Conservation (phyloP, 2,888 invertebrate genomes). For the Cheilosia variabilis region DNA sequence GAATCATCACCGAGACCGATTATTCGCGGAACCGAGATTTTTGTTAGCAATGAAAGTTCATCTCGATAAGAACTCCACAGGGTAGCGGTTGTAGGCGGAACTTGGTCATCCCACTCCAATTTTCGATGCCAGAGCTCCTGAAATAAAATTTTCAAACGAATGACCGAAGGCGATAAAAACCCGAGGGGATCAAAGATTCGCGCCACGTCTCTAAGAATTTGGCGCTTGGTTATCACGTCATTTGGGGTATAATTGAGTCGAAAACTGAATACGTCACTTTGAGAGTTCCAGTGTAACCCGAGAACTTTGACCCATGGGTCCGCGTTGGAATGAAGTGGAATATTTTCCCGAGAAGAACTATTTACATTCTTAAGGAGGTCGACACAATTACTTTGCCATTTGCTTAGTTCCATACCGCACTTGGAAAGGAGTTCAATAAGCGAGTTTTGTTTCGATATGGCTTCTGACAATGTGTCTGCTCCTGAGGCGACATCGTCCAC, state of each 20-base stretch:
- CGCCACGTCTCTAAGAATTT: conserved; percentile 1
- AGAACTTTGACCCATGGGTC: not conserved
- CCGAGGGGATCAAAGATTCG: conserved; percentile 4
- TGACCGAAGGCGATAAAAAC: not conserved
- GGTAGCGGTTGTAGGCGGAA: no score
- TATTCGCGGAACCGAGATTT: no score
- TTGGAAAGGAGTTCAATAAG: conserved; percentile 13
- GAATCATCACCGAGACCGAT: no score
- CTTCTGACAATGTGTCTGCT: conserved; percentile 4
- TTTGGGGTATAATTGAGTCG: no score
- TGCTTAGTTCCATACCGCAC: conserved; percentile 14
- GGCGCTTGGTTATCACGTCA: no score
- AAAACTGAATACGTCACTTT: not conserved
- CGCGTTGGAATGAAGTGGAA: not conserved
- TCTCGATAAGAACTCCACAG: no score
- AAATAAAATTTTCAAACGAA: no score
- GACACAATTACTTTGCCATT: conserved; percentile 4
- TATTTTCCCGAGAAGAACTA: not conserved
- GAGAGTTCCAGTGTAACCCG: conserved; percentile 1
- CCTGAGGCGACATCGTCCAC: conserved; percentile 32
- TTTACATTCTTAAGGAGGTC: not conserved
- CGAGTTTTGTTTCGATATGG: conserved; percentile 3
- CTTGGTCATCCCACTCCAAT: no score
- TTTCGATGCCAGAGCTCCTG: no score
- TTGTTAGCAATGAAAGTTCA: no score